phyloP scores from a whole-genome alignment of 2,797 vertebrate species.

The Hemibagrus guttatus region DNA sequence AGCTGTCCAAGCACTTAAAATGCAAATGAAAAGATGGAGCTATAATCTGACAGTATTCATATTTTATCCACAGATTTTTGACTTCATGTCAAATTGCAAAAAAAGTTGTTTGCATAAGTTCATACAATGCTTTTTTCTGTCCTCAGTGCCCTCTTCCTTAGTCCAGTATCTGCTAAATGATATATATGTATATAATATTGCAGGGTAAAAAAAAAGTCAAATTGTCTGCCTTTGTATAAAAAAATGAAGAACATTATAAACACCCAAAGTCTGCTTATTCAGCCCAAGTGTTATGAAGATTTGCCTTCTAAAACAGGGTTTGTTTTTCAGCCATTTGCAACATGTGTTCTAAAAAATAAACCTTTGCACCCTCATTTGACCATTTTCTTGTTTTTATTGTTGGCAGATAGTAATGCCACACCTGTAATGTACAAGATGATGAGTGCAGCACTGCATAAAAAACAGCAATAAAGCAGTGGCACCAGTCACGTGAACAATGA shows the following conservation, averaged over 20 bases:
- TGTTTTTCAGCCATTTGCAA: not conserved
- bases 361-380: not conserved
- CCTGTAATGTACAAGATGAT: not conserved
- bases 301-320: not conserved
- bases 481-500: not conserved
- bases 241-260: not conserved
- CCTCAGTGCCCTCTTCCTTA: not conserved
- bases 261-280: not conserved
- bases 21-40: not conserved
- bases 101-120: not conserved
- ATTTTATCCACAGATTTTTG: not conserved
- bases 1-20: not conserved
- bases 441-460: not conserved
- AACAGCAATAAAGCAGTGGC: not conserved
- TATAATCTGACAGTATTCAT: slow-evolving; percentile 10
- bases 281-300: not conserved
- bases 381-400: not conserved
- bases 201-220: not conserved
- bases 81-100: not conserved
- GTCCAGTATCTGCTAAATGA: not conserved
- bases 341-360: not conserved
- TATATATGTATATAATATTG: not conserved
- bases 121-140: not conserved
- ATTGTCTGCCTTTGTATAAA: not conserved
- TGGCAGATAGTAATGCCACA: not conserved